These are phyloP conservation scores for Falco biarmicus DNA, from an alignment of 2,797 vertebrate species.

Conservation along the genomic window DNA sequence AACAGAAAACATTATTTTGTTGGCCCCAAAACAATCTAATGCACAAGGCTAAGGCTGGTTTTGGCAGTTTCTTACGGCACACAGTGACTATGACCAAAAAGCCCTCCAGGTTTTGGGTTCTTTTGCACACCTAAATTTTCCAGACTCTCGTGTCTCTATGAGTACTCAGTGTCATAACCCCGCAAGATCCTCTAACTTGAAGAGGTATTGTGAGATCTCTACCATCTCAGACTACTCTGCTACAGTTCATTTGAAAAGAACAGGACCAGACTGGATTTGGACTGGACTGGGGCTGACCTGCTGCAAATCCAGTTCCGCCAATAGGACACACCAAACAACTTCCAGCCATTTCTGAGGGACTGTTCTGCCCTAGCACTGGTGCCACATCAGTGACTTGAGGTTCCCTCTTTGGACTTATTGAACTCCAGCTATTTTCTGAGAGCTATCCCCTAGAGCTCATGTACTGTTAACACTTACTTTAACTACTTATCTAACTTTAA, in stretches of 20 bases:
- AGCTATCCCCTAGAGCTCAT: not conserved
- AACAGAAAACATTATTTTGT: not conserved
- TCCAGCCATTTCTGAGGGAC: not conserved
- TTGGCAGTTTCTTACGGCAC: not conserved
- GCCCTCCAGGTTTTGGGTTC: not conserved
- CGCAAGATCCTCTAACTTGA: not conserved
- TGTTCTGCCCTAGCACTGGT: not conserved
- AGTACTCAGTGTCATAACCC: not conserved
- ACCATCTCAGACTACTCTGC: not conserved
- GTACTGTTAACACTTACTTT: not conserved
- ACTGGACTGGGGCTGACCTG: not conserved
- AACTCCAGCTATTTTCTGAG: not conserved
- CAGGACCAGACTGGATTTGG: not conserved
- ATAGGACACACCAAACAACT: accelerated
- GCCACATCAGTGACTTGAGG: accelerated
- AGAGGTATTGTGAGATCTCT: not conserved
- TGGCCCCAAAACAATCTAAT: not conserved
- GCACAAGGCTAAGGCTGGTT: not conserved
- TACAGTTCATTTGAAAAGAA: not conserved
- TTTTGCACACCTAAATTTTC: not conserved
- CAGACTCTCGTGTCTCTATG: not conserved
- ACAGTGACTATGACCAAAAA: not conserved
- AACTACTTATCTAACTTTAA: not conserved
- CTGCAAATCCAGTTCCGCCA: not conserved
- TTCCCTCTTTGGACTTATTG: accelerated